Base-by-base conservation (phyloP, 2,797 vertebrate species). In the Discoglossus pictus region DNA sequence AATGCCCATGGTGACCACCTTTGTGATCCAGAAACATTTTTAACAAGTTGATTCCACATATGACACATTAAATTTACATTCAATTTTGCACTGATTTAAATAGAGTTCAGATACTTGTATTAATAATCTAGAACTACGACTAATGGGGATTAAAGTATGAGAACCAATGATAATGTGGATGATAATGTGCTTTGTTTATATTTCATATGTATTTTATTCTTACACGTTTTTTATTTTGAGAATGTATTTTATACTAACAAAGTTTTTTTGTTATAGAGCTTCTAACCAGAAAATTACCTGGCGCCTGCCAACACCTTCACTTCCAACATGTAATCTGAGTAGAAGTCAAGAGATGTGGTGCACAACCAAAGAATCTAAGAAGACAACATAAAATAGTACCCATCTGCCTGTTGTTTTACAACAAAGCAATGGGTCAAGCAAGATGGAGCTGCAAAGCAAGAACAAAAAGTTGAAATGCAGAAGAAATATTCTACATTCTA, bases 301-400 rank as follows among this genome's bases (percentile, higher is more conserved):
- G 66, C 25, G 48, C 31, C 47, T 50, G 4, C 40, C 48, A 1
- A 40, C 66, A 15, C 42, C 56, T 23, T 27, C 48, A 18, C 4
- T 35, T 1, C 12, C 36, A 17, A 21, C 16, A 5, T 51, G 31
- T 7, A 48, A 23, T 17, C 31, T 62, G 11, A 62, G 50, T n/a
- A 21, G 15, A 15, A 54, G 51, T 25, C 58, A 55, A 21, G 67
- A 62, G 10, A 12, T 55, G 13, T 16, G 47, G 13, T 48, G 46
- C 34, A 3, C 42, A 46, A 10, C 50, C 58, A 69, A 62, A 69
- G 51, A 23, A 12, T 11, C 50, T 1, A 44, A 62, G 23, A 51
- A 54, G 1, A 54, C 36, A 18, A 39, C 59, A 11, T 38, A 53
- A 36, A 53, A 67, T 27, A 10, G 21, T 6, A 12, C 11, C n/a